A percentile compares a stretch with the other conserved stretches of the same genome.
Evolutionary conservation across 2,888 invertebrate genomes (phyloP).

Genomic region (Drosophila parthenogenetica): DNA sequence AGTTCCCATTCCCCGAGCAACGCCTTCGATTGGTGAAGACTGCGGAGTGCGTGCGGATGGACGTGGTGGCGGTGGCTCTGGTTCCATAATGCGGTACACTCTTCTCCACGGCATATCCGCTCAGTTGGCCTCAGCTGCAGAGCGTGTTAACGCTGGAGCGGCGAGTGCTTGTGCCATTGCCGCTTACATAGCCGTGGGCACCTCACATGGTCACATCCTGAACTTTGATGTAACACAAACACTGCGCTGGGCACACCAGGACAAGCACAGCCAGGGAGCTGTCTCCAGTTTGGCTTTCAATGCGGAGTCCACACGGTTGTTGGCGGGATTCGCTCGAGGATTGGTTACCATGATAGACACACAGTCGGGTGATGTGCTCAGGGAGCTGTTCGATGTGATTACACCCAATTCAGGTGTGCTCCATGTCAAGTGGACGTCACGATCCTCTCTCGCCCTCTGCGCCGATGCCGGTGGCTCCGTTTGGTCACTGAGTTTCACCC

Average conservation of each 20-base stretch:
- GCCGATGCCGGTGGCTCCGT: slow-evolving; percentile 98
- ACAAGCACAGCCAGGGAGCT: slow-evolving; percentile 89
- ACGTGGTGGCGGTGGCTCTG: slow-evolving; percentile 79
- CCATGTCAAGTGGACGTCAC: slow-evolving; percentile 89
- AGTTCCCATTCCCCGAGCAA: slow-evolving; percentile 80
- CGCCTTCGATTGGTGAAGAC: slow-evolving; percentile 83
- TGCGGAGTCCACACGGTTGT: slow-evolving; percentile 92
- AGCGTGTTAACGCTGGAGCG: slow-evolving; percentile 94
- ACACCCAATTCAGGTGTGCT: slow-evolving; percentile 93
- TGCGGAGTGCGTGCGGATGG: slow-evolving; percentile 85
- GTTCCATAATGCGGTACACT: slow-evolving; percentile 91
- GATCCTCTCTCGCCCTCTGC: slow-evolving; percentile 90
- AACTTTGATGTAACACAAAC: slow-evolving; percentile 95
- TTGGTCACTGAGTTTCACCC: slow-evolving; percentile 95
- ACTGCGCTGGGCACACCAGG: slow-evolving; percentile 93
- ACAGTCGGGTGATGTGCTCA: slow-evolving; percentile 90
- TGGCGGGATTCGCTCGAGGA: slow-evolving; percentile 92
- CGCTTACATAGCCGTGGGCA: slow-evolving; percentile 95
- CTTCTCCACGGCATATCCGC: slow-evolving; percentile 95
- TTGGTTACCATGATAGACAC: slow-evolving; percentile 96
- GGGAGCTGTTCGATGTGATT: slow-evolving; percentile 92
- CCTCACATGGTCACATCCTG: slow-evolving; percentile 95
- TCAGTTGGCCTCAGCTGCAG: slow-evolving; percentile 94
- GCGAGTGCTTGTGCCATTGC: slow-evolving; percentile 94
- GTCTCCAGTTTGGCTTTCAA: slow-evolving; percentile 94